Evolutionary conservation across 2,113 vertebrate genomes (phyloP).

Genomic region (Megatriorchis doriae): DNA sequence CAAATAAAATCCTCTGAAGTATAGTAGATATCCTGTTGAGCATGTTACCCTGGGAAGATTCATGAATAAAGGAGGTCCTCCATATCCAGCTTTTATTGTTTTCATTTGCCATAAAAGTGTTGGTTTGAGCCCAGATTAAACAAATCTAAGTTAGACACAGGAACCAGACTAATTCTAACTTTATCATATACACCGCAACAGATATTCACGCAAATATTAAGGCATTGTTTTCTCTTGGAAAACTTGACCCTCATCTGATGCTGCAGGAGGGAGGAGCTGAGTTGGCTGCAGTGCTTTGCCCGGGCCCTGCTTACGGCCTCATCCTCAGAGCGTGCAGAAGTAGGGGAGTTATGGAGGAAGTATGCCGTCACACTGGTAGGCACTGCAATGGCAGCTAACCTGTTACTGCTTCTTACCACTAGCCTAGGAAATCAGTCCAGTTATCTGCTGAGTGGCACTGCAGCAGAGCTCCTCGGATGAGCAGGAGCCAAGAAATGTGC

Average conservation of each 20-base stretch:
- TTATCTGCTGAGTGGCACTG: neutral
- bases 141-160: neutral
- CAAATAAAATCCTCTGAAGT: slow-evolving; percentile 16
- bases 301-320: neutral
- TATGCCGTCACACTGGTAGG: neutral
- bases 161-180: neutral
- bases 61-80: neutral
- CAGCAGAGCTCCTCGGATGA: neutral
- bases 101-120: neutral
- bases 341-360: neutral
- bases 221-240: neutral
- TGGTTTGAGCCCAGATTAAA: neutral
- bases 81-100: neutral
- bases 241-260: neutral
- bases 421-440: neutral
- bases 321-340: neutral
- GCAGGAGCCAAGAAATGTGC: neutral
- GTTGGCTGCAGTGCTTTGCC: neutral
- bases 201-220: neutral
- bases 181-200: neutral
- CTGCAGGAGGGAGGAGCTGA: neutral
- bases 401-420: neutral
- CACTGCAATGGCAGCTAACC: neutral
- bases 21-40: neutral
- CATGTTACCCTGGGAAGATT: neutral